phyloP scores from a whole-genome alignment of 1,140 invertebrate genomes.

The Neotoxoptera formosana region DNA sequence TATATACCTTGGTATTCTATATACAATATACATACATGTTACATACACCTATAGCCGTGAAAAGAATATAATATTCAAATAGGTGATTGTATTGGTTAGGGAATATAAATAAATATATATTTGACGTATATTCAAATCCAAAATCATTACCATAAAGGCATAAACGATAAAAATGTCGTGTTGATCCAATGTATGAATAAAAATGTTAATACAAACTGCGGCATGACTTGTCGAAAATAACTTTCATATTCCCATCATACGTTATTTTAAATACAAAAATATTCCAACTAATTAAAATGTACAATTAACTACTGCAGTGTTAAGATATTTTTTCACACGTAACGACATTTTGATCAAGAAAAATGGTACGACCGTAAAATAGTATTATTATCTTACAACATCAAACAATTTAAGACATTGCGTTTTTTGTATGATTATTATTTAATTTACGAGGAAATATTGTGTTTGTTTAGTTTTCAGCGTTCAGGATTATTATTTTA shows the following conservation, averaged over 20 bases:
- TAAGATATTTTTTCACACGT: not conserved
- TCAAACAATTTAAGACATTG: not conserved
- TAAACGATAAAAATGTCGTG: conserved; percentile 2
- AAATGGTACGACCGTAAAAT: not conserved
- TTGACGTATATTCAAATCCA: not conserved
- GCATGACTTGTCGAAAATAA: not conserved
- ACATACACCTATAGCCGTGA: not conserved
- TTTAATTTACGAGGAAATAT: not conserved
- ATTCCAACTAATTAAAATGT: not conserved
- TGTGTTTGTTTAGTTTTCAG: not conserved
- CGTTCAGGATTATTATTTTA: not conserved
- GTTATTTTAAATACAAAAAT: not conserved
- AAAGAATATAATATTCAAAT: not conserved
- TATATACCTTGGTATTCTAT: not conserved
- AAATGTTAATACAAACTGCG: not conserved
- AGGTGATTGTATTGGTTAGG: not conserved
- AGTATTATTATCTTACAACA: not conserved
- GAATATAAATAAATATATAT: not conserved
- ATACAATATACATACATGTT: not conserved
- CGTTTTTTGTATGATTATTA: not conserved
- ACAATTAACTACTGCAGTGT: not conserved
- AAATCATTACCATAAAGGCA: conserved; percentile 2
- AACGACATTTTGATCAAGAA: not conserved
- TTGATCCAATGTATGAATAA: not conserved
- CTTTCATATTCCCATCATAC: not conserved